Evolutionary conservation across 2,797 vertebrate species (phyloP).

Genomic region (Acanthopagrus latus): DNA sequence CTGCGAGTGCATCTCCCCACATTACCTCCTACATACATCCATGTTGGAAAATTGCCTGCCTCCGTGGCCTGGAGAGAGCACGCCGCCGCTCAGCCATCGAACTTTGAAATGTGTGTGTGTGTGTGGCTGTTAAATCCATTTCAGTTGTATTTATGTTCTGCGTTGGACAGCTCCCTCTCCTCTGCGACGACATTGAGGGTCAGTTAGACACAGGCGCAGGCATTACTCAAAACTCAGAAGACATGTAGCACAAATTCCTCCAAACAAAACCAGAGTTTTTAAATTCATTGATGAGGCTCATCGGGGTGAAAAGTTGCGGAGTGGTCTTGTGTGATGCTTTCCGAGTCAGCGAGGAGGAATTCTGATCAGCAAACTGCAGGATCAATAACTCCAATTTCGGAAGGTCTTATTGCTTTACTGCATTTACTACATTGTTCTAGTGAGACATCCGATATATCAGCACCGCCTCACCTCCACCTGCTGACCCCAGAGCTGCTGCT

Average conservation of each 20-base stretch:
- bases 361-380: neutral
- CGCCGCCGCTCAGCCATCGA: neutral
- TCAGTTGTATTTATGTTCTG: conserved; percentile 4
- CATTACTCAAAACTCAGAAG: neutral
- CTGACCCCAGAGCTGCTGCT: neutral
- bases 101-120: neutral
- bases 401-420: no score
- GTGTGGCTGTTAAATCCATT: conserved; percentile 9
- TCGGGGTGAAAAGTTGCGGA: neutral
- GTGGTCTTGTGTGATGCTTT: neutral
- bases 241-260: neutral
- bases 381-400: conserved; percentile 6
- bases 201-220: neutral
- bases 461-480: neutral
- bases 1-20: conserved; percentile 24
- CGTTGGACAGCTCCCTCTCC: neutral
- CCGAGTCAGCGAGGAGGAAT: neutral
- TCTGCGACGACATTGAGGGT: neutral
- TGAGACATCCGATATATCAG: neutral
- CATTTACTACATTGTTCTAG: no score
- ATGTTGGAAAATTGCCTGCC: conserved; percentile 4
- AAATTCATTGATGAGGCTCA: neutral
- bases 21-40: conserved; percentile 35
- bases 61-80: conserved; percentile 1
- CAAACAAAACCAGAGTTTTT: neutral